Evolutionary conservation across 1,140 invertebrate species (phyloP), one percentile per base, ranked within the genome.

Genomic region (Bombus waltoni): DNA sequence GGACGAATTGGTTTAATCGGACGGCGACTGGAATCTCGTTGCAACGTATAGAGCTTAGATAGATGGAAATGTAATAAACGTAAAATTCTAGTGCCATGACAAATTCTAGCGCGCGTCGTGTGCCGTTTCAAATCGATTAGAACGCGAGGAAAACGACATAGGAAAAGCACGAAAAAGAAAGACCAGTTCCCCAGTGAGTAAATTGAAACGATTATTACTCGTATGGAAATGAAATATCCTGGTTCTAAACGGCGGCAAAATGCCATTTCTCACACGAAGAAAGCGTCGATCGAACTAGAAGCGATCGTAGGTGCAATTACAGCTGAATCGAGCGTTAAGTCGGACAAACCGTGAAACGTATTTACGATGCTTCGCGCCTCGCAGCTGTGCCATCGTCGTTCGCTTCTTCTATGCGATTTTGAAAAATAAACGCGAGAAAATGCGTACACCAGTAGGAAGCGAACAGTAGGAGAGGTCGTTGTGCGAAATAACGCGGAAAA

Each of bases 291-390:
- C 66, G 47, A 71, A 71, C 35, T 28, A 57, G 65, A 28, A 18
- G 79, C 66, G 32, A 72, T 71, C 44, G 35, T 40, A 38, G 35
- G 1, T 18, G 76, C 62, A 25, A 81, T 81, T 71, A 81, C 66
- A 71, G 28, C n/a, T 40, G 79, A 81, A 57, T 81, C 47, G 65
- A 80, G 65, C 79, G 57, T 81, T 59, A 59, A 81, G 38, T 81
- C 35, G 79, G 42, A 35, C 68, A 32, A 18, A 68, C 44, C 32
- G 77, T 47, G 65, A 80, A 80, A 32, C 44, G 77, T 47, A 47
- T 71, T 80, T 71, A 72, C 25, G 77, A 79, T 81, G 47, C 25
- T 40, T 57, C 18, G 32, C 18, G 32, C 28, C n/a, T 22, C 38
- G 53, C 71, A 82, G 81, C 81, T 75, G 81, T 53, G 35, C 70